Base-by-base conservation (phyloP, 2,113 vertebrate species). In the Boleophthalmus pectinirostris region DNA sequence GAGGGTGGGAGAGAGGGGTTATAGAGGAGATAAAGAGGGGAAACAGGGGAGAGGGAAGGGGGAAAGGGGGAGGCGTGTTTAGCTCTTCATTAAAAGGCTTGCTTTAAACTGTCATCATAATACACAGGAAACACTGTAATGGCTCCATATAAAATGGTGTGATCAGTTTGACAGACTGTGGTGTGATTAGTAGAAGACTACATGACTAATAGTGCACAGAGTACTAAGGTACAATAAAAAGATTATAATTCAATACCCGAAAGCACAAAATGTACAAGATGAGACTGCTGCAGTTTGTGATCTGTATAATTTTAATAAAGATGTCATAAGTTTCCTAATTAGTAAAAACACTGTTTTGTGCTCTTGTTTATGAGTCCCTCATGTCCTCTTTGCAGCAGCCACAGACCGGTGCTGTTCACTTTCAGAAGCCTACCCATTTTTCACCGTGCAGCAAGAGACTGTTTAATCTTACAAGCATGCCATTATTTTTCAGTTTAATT, bases 401-500 rank as follows among this genome's bases (percentile, higher is more conserved):
- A 29, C 25, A 73, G 29, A 65, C 20, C 63, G 24, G 24, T 70
- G 57, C 21, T 66, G 16, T 35, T 56, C 38, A 4, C 16, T 38
- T 75, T 75, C 61, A 54, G 24, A 70, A 53, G 33, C 70, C 60
- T 18, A 23, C 15, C 57, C 35, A 38, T 24, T 25, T 51, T 35
- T 35, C 8, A 77, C 20, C 11, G 5, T n/a, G 54, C 45, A 46
- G 63, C 57, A 47, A 53, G 0, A 2, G 10, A 12, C 9, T 61
- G 45, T 66, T 79, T 38, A 77, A 73, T 58, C 29, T 71, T 57
- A 69, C 58, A 77, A 78, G 67, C 13, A 69, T 14, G 23, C 25
- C 7, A n/a, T 66, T 21, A 56, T 68, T 73, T 79, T 79, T 81
- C 49, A 49, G 66, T 81, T 82, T 82, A 47, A 80, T 81, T 81